Evolutionary conservation across 2,797 vertebrate species (phyloP), one percentile per base, ranked within the genome.

Genomic region (Poecilia gillii): DNA sequence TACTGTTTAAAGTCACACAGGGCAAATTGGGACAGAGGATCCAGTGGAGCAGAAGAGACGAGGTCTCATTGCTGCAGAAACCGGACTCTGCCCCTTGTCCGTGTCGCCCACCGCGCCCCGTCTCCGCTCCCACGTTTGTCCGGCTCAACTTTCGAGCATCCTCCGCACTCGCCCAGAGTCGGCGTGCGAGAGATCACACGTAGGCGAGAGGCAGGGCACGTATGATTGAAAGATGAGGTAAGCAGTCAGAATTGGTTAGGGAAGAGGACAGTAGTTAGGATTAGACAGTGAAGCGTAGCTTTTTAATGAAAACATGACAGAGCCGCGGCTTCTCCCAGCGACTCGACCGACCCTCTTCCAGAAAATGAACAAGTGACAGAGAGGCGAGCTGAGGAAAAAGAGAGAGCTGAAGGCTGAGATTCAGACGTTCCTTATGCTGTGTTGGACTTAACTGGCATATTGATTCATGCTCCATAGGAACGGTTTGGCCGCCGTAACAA

Each of bases 301-400:
- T 96, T 96, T 95, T 96, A 96, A 96, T 96, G 95, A 96, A 95
- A 95, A 94, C 91, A 94, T 92, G 94, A 94, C 93, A 93, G 89
- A 89, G 90, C 92, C 18, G 79, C 49, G 7, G 85, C 88, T 88
- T 79, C 89, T 82, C 78, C 55, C 88, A 46, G 45, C 59, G 55
- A 85, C 86, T 86, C 73, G 77, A 88, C 72, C 62, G 8, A 70
- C 74, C 70, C 59, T 72, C 76, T 87, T 82, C 79, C 75, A 75
- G 82, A 89, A 89, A 85, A 88, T 68, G 82, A 89, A 62, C 82
- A 79, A 80, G 85, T 81, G 68, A 79, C 79, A 51, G 78, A 78
- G 78, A 80, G 68, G 53, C 18, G 28, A 77, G 82, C 55, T 25
- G 43, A 47, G 55, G 51, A 75, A 46, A 59, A 53, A 6, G 59